Conservation (phyloP, 2,888 invertebrate species). For the Drosophila kambysellisi region DNA sequence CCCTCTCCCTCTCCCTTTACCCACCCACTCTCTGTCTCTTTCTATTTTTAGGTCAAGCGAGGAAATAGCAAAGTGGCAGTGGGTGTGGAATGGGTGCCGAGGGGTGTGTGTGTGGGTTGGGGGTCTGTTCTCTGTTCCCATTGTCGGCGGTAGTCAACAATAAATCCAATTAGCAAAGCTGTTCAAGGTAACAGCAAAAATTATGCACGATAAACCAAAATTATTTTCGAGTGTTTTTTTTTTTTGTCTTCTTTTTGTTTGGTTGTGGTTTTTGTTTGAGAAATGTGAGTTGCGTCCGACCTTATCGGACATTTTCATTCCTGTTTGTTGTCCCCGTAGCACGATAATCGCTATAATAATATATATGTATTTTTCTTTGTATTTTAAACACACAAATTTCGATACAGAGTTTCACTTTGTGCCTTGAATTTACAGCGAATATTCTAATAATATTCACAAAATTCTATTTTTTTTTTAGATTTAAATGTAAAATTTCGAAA, state of each 20-base stretch:
- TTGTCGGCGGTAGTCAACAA: conserved; percentile 75
- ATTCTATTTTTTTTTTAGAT: background rate
- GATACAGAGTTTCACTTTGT: background rate
- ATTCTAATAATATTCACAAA: background rate
- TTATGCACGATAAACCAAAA: conserved; percentile 65
- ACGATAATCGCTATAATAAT: background rate
- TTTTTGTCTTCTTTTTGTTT: conserved; percentile 10
- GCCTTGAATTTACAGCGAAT: background rate
- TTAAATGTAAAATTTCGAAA: background rate
- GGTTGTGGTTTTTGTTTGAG: conserved; percentile 2
- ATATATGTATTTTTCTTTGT: background rate
- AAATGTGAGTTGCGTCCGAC: conserved; percentile 48
- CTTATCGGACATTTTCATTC: conserved; percentile 58
- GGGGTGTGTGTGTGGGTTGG: background rate
- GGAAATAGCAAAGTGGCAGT: background rate
- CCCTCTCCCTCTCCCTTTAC: background rate
- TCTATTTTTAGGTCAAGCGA: conserved; percentile 27
- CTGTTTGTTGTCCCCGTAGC: conserved; percentile 12
- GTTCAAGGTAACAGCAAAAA: conserved; percentile 68
- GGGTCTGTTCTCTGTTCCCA: conserved; percentile 12
- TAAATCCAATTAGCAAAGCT: conserved; percentile 74
- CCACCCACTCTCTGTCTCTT: background rate
- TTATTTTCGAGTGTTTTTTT: conserved; percentile 32
- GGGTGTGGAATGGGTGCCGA: background rate
- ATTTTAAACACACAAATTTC: background rate